Percentiles rank a stretch among this genome's conserved stretches.
Conservation (phyloP, 2,797 vertebrate genomes). For the Channallabes apus region DNA sequence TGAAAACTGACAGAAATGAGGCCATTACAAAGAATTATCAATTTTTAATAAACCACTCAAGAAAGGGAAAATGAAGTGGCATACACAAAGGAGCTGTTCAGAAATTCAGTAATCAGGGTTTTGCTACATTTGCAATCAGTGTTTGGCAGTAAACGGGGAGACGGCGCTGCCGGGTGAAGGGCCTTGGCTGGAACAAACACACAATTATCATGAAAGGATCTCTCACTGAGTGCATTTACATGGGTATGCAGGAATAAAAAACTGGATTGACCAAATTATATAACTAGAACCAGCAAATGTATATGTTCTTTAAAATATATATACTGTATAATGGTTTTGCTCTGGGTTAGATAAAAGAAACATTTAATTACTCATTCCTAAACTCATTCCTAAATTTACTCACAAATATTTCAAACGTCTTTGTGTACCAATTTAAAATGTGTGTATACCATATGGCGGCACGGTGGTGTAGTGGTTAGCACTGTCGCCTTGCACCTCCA, state of each 20-base stretch:
- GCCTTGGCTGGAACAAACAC: slow-evolving; percentile 62
- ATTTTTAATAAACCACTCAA: slow-evolving; percentile 88
- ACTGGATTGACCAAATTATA: slow-evolving; percentile 56
- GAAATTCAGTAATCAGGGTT: slow-evolving; percentile 76
- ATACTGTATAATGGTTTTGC: too few species aligned
- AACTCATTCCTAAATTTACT: background rate
- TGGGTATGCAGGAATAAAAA: slow-evolving; percentile 64
- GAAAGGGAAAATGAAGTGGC: slow-evolving; percentile 69
- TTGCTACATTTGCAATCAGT: slow-evolving; percentile 75
- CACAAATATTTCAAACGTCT: background rate
- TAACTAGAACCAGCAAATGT: slow-evolving; percentile 20
- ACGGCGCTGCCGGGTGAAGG: slow-evolving; percentile 63
- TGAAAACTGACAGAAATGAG: slow-evolving; percentile 93
- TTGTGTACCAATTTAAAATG: background rate
- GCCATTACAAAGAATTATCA: slow-evolving; percentile 86
- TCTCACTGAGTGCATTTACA: slow-evolving; percentile 64
- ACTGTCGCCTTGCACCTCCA: too few species aligned
- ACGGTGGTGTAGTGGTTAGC: too few species aligned
- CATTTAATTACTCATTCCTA: too few species aligned
- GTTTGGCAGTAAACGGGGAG: slow-evolving; percentile 65
- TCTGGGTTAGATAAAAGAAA: background rate
- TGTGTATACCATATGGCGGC: background rate
- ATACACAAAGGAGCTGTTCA: slow-evolving; percentile 62
- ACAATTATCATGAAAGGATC: slow-evolving; percentile 74
- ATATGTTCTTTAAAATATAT: background rate